A percentile compares a stretch with the other conserved stretches of the same genome.
Evolutionary conservation across 2,888 invertebrate genomes (phyloP).

Genomic region (Pheosia tremula): DNA sequence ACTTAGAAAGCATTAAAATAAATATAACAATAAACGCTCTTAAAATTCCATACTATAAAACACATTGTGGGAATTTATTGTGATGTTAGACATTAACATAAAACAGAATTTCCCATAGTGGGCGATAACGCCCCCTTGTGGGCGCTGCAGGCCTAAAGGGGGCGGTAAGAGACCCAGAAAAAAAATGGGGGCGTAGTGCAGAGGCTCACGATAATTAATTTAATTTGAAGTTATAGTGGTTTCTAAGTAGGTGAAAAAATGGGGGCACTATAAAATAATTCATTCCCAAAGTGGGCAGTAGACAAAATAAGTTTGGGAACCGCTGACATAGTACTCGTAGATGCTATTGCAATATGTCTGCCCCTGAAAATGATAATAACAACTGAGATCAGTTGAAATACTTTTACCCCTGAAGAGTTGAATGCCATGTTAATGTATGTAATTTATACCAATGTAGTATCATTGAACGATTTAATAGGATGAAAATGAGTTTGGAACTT

Average conservation of each 20-base stretch:
- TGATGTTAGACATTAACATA: background rate
- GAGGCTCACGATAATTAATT: no score
- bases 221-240: no score
- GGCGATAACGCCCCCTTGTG: no score
- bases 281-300: no score
- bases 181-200: no score
- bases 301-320: no score
- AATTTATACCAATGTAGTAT: background rate
- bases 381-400: no score
- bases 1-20: background rate
- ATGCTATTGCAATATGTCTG: background rate
- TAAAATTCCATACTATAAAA: background rate
- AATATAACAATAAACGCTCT: background rate
- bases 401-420: background rate
- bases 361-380: background rate
- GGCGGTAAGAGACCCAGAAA: no score
- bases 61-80: background rate
- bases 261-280: no score
- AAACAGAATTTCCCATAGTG: no score
- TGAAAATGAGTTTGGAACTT: background rate
- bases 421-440: background rate
- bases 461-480: background rate
- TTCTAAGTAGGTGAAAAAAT: no score
- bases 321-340: background rate
- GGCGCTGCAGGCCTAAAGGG: no score